Conservation (phyloP, 1,140 invertebrate species). For the Heliconius eleuchia region DNA sequence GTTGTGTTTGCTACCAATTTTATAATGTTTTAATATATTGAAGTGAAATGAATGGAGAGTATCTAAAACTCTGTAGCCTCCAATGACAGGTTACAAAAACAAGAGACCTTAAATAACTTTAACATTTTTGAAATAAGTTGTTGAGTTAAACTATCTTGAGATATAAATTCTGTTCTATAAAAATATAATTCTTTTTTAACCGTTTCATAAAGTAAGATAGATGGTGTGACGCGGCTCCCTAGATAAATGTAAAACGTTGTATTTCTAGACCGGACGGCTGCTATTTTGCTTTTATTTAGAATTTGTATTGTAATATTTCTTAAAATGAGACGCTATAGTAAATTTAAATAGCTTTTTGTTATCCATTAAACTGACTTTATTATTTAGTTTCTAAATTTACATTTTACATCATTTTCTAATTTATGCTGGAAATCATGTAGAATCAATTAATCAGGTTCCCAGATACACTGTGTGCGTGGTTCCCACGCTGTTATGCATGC, state of each 20-base stretch:
- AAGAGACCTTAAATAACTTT: too few relatives aligned
- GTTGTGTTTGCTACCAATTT: too few relatives aligned
- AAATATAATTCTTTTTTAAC: slow-evolving; percentile 6
- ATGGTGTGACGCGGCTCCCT: slow-evolving; percentile 7
- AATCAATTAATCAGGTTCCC: too few relatives aligned
- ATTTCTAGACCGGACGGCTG: slow-evolving; percentile 2
- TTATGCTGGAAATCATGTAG: too few relatives aligned
- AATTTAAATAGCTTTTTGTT: background rate
- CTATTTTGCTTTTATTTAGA: slow-evolving; percentile 1
- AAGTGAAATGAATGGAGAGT: too few relatives aligned
- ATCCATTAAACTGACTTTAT: background rate
- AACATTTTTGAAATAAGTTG: background rate
- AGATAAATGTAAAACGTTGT: slow-evolving; percentile 12
- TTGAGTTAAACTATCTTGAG: background rate
- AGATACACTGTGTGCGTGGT: too few relatives aligned
- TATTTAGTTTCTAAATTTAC: too few relatives aligned
- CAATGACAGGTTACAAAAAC: too few relatives aligned
- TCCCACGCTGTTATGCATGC: too few relatives aligned
- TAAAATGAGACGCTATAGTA: background rate
- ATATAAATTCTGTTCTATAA: background rate
- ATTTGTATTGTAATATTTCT: slow-evolving; percentile 6
- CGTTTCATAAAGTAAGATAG: slow-evolving; percentile 12
- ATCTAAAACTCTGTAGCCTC: too few relatives aligned
- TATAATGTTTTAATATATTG: too few relatives aligned
- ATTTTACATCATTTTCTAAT: too few relatives aligned